Conservation (phyloP, 2,888 invertebrate species). For the Acanthoscelides obtectus region DNA sequence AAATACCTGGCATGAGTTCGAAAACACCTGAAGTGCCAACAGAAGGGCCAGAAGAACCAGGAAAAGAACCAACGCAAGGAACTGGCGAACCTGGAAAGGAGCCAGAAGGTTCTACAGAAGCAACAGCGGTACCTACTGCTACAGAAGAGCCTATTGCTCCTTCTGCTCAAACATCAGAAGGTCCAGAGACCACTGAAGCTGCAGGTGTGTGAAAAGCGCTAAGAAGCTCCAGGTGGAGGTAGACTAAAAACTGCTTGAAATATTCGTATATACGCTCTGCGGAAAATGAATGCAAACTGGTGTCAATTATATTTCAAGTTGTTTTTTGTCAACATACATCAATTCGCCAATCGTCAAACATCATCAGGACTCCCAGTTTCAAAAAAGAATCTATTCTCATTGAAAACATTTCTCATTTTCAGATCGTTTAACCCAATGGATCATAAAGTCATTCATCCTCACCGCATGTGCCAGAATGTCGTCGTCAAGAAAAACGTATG, state of each 20-base stretch:
- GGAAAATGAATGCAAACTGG: neutral
- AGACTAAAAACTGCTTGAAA: neutral
- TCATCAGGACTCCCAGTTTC: neutral
- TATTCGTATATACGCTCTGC: neutral
- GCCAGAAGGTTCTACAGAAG: constrained; percentile 3
- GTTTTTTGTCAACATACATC: neutral
- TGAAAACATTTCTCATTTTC: neutral
- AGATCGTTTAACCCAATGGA: constrained; percentile 5
- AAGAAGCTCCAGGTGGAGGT: constrained; percentile 1
- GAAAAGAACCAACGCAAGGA: neutral
- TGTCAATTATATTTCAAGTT: neutral
- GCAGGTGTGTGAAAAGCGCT: neutral
- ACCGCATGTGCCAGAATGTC: neutral
- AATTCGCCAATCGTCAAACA: neutral
- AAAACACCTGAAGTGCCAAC: neutral
- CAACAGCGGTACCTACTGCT: constrained; percentile 10
- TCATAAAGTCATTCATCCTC: neutral
- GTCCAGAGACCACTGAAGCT: neutral
- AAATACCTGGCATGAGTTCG: neutral
- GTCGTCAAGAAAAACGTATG: neutral
- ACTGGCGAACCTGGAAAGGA: neutral
- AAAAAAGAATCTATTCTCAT: neutral
- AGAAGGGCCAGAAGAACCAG: neutral
- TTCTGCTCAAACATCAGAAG: constrained; percentile 7
- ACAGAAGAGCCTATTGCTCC: constrained; percentile 6